Base-by-base conservation (phyloP, 2,113 vertebrate genomes). In the Cryptomyrus ogoouensis region DNA sequence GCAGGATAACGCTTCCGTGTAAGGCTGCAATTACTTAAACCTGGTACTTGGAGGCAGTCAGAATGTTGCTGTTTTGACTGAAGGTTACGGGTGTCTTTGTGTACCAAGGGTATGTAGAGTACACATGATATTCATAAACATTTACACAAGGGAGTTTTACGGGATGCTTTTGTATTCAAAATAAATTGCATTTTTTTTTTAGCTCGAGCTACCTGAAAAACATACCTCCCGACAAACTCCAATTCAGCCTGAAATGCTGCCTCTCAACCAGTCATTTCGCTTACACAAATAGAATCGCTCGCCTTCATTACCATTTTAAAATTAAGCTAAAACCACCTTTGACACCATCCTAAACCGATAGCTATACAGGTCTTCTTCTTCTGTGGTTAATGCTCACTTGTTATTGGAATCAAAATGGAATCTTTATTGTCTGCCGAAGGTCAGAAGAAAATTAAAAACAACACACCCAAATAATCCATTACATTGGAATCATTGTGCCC, bases 261-360 rank as follows among this genome's bases (percentile, higher is more conserved):
- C 21, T 52, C n/a, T 88, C 6, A 27, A 88, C 47, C 53, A 44
- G 50, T 50, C 31, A 77, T 53, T 24, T 53, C 13, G 27, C 77
- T 88, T 52, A 53, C 47, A 56, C 62, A 89, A 89, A 44, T 77
- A 42, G 90, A 90, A 53, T 88, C 7, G 80, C 7, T 21, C 42
- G 47, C 49, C 62, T 89, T 58, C 77, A 89, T 83, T 89, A 66
- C 24, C 84, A 87, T 70, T 50, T 50, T 87, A n/a, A 70, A 90
- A 90, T 70, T 87, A 86, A 39, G 15, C 62, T 90, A 53, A 86
- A 70, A n/a, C 86, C 53, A 90, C 53, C 50, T 89, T 62, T 62
- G 80, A 84, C 44, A 15, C 83, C 35, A 9, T 66, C 85, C 42
- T 50, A 90, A 87, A 66, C 27, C 74, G 47, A 87, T n/a, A 87